These are phyloP conservation scores for Elgaria multicarinata DNA, from an alignment of 2,113 vertebrate genomes.

Conservation along the genomic window DNA sequence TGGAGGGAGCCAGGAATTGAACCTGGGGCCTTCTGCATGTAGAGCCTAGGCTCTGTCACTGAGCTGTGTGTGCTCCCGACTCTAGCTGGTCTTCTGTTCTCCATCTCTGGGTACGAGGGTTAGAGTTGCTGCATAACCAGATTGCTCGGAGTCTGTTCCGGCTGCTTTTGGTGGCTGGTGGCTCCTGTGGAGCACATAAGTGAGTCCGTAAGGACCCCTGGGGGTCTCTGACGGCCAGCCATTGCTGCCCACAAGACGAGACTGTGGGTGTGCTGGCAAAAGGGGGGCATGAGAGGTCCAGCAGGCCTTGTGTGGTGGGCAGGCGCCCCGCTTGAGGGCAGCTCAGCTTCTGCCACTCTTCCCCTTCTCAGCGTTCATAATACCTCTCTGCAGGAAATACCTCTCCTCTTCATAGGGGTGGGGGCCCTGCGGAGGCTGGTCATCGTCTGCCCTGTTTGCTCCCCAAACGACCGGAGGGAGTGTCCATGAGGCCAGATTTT, in stretches of 20 bases:
- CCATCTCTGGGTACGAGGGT: neutral
- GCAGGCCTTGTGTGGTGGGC: neutral
- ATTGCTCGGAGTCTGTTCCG: neutral
- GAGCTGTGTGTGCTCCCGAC: neutral
- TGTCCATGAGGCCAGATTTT: too few relatives aligned
- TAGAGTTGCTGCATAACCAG: neutral
- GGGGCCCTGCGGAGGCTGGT: too few relatives aligned
- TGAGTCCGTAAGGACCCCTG: neutral
- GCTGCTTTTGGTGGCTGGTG: neutral
- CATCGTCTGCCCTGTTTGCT: neutral
- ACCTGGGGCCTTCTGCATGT: neutral
- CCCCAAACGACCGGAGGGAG: neutral
- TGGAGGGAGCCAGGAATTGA: neutral
- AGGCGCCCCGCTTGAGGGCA: too few relatives aligned
- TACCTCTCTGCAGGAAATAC: neutral
- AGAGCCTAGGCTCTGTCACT: too few relatives aligned
- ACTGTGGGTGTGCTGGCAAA: neutral
- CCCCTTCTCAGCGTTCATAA: neutral
- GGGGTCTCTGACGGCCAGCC: neutral
- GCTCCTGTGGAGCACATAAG: neutral
- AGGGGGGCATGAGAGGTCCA: neutral
- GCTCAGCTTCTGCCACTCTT: too few relatives aligned
- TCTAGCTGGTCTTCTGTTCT: neutral
- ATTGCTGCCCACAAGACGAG: neutral
- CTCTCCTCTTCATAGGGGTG: neutral